Evolutionary conservation across 2,113 vertebrate genomes (phyloP).

Genomic region (Prionailurus viverrinus): DNA sequence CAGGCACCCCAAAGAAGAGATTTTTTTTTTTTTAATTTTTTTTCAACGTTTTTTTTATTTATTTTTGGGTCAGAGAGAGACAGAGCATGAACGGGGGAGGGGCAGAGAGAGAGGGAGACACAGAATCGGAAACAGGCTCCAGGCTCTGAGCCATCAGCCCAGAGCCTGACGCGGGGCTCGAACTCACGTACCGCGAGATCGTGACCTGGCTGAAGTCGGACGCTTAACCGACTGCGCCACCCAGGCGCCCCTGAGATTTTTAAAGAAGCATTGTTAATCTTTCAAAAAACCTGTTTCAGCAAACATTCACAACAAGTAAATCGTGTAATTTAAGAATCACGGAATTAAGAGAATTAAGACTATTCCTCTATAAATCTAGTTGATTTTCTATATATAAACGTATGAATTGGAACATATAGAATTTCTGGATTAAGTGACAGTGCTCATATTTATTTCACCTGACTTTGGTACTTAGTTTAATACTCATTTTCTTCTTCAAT

Average conservation of each 20-base stretch:
- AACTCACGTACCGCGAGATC: no score
- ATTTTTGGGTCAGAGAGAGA: no score
- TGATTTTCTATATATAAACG: neutral
- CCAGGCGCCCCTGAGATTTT: neutral
- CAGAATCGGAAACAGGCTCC: no score
- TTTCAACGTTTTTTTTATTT: no score
- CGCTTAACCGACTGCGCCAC: no score
- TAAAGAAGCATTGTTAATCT: neutral
- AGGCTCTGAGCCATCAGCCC: no score
- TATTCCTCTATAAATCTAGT: neutral
- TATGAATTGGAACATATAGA: slow-evolving; percentile 9
- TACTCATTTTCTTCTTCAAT: slow-evolving; percentile 14
- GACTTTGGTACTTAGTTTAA: slow-evolving; percentile 58
- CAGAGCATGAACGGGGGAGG: no score
- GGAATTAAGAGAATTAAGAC: neutral
- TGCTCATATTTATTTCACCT: neutral
- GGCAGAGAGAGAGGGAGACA: no score
- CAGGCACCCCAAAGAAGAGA: neutral
- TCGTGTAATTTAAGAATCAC: slow-evolving; percentile 22
- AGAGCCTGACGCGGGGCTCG: no score
- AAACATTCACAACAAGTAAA: slow-evolving; percentile 13
- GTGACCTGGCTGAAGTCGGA: no score
- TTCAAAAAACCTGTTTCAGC: neutral
- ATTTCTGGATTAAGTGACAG: slow-evolving; percentile 22
- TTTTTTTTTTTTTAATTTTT: neutral